Percentiles rank a stretch among this genome's conserved stretches.
Conservation (phyloP, 2,113 vertebrate species). For the Mionectes macconnelli region DNA sequence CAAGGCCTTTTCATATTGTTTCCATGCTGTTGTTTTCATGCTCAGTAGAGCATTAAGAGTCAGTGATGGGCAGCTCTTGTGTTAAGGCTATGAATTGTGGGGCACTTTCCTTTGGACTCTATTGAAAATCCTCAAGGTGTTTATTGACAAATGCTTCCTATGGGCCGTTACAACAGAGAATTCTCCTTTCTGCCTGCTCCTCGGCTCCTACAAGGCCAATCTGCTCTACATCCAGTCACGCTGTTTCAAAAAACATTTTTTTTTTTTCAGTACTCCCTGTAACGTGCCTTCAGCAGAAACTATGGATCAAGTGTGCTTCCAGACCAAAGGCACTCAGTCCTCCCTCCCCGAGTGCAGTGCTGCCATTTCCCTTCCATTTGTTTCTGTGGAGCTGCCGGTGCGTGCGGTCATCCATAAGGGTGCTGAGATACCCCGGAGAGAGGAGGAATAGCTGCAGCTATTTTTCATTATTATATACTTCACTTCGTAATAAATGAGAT, state of each 20-base stretch:
- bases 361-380: slow-evolving; percentile 60
- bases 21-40: slow-evolving; percentile 48
- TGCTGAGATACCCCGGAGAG: slow-evolving; percentile 65
- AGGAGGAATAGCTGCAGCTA: slow-evolving; percentile 48
- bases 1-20: slow-evolving; percentile 31
- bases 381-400: slow-evolving; percentile 41
- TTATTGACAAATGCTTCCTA: slow-evolving; percentile 34
- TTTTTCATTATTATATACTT: slow-evolving; percentile 79
- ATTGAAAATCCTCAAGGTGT: slow-evolving; percentile 58
- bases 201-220: not conserved
- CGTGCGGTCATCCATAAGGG: slow-evolving; percentile 61
- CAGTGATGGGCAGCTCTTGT: slow-evolving; percentile 33
- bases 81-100: not conserved
- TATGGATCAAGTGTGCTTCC: not conserved
- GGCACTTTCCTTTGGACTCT: not conserved
- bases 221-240: not conserved
- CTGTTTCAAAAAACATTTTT: slow-evolving; percentile 23
- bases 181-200: not conserved
- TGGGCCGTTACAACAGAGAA: not conserved
- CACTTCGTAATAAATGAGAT: slow-evolving; percentile 75
- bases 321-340: not conserved
- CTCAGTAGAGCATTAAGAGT: slow-evolving; percentile 41
- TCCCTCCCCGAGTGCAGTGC: not conserved
- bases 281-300: slow-evolving; percentile 26
- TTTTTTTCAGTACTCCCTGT: not conserved